Base-by-base conservation (phyloP, 2,797 vertebrate species). In the Thripadectes ignobilis region DNA sequence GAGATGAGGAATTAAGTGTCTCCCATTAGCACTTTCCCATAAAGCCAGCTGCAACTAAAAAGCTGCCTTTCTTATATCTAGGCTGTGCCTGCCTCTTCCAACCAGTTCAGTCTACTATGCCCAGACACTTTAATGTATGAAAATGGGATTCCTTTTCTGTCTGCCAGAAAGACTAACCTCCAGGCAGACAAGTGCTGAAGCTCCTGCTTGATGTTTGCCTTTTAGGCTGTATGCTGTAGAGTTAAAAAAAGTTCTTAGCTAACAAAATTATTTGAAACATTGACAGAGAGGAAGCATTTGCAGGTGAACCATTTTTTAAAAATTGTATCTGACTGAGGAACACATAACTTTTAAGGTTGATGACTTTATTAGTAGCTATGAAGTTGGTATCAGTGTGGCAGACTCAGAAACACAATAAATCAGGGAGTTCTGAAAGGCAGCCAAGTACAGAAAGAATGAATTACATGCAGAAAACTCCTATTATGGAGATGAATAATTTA, bases 401-500 rank as follows among this genome's bases (percentile, higher is more conserved):
- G 66, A 68, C 29, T 7, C n/a, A 88, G 67, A 83, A 92, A 61
- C 54, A 45, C 32, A 81, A 67, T 88, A 92, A 93, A 88, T 90
- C 79, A 69, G 41, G 18, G 38, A 69, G 8, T 38, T 88, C 55
- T 84, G 77, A 90, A 84, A 78, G 46, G 45, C 3, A 68, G 41
- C 38, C 54, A 84, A 46, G 29, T 34, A 90, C 41, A 69, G 77
- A 55, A 88, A 86, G 55, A 81, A 69, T 59, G 19, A 96, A 81
- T 88, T 92, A 76, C n/a, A 59, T 15, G 22, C 30, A 95, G 43
- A 93, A 94, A 94, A 54, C 21, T 92, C 94, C 92, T 89, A 82
- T 90, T 95, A 95, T 88, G 85, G 90, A 95, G 46, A 80, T 59
- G 62, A 92, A 75, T 92, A 92, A 90, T 84, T 92, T 94, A 89